These are phyloP conservation scores for Rhinogobio ventralis DNA, from an alignment of 2,797 vertebrate genomes.

Conservation along the genomic window DNA sequence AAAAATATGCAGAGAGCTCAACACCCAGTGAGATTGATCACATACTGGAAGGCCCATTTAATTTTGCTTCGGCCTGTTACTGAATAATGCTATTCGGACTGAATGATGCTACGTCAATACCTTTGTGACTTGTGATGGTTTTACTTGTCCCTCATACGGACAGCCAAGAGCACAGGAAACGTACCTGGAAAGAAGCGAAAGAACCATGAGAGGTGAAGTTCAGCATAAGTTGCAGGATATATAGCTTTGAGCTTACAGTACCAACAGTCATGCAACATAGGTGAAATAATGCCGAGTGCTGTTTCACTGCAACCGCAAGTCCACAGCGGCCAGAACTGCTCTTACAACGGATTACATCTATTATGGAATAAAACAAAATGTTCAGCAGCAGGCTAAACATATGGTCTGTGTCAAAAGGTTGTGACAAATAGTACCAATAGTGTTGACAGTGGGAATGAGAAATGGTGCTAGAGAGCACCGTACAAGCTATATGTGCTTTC, in stretches of 20 bases:
- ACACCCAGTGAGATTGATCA: slow-evolving; percentile 20
- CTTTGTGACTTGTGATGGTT: slow-evolving; percentile 87
- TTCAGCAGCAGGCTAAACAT: slow-evolving; percentile 40
- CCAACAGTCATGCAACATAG: background rate
- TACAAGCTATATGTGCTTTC: slow-evolving; percentile 58
- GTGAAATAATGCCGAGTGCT: slow-evolving; percentile 16
- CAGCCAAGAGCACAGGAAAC: slow-evolving; percentile 93
- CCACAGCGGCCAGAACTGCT: background rate
- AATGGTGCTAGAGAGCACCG: slow-evolving; percentile 38
- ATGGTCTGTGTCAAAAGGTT: slow-evolving; percentile 48
- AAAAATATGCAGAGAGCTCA: slow-evolving; percentile 46
- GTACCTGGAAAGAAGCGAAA: slow-evolving; percentile 75
- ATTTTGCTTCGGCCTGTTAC: background rate
- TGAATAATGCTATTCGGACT: background rate
- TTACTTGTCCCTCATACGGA: slow-evolving; percentile 86
- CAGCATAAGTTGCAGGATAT: background rate
- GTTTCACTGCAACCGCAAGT: slow-evolving; percentile 22
- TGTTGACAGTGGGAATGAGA: slow-evolving; percentile 55
- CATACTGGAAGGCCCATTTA: slow-evolving; percentile 4
- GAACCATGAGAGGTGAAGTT: slow-evolving; percentile 7
- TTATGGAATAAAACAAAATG: slow-evolving; percentile 44
- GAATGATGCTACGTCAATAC: slow-evolving; percentile 67
- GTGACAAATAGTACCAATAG: slow-evolving; percentile 47
- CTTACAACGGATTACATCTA: slow-evolving; percentile 27
- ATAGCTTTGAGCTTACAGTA: background rate